These are phyloP conservation scores for Tragulus kanchil DNA, from an alignment of 2,113 vertebrate species.

Conservation along the genomic window DNA sequence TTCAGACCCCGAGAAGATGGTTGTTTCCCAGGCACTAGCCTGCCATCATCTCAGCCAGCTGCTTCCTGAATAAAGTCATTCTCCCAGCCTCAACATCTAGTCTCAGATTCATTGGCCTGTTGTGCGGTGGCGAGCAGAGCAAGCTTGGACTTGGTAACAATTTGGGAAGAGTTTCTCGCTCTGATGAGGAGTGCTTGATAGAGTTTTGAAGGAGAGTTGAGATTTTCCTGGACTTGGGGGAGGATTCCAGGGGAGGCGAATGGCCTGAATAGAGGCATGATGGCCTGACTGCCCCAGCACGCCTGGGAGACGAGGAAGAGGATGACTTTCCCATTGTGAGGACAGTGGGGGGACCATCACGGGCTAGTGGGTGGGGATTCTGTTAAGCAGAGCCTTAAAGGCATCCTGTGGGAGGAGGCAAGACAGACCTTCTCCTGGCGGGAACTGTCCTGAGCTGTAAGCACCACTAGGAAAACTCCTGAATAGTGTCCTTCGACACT, in stretches of 20 bases:
- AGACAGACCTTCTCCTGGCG: neutral
- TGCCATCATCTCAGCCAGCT: no score
- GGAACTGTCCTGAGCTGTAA: neutral
- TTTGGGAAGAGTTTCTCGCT: neutral
- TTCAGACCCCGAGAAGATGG: no score
- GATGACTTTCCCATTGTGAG: neutral
- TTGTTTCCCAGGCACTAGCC: no score
- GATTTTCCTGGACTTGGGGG: neutral
- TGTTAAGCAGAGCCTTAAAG: neutral
- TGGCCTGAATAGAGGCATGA: neutral
- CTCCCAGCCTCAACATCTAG: no score
- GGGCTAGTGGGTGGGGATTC: neutral
- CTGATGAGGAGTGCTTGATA: neutral
- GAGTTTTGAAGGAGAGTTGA: neutral
- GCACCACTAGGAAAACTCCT: neutral
- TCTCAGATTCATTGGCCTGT: no score
- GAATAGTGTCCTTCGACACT: neutral
- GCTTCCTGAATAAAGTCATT: no score
- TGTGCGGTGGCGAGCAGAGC: no score
- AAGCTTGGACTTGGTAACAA: no score
- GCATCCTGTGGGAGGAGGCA: neutral
- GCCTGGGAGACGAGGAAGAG: neutral
- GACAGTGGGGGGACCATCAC: accelerated
- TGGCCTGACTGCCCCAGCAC: no score
- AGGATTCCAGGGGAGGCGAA: neutral